Base-by-base conservation (phyloP, 1,140 invertebrate species). In the Scaptomyza graminum region DNA sequence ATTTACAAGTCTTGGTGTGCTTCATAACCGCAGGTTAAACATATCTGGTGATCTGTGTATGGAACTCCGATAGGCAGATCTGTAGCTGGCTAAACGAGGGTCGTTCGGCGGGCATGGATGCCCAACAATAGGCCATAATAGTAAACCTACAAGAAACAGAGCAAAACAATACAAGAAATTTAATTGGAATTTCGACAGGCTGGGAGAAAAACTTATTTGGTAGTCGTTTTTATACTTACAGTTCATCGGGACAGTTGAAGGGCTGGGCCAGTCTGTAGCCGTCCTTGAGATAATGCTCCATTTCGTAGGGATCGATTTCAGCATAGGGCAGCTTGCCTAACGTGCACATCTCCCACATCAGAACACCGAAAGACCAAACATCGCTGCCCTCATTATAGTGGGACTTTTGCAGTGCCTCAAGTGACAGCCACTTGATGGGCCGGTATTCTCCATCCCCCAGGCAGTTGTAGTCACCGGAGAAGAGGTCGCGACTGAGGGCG, bases 81-180 rank as follows among this genome's bases (percentile, higher is more conserved):
- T 97, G 95, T 5, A 98, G 93, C 88, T 98, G 96, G 41, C 94
- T 94, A 76, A 98, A 95, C 52, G 96, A 97, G 31, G 97, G 97
- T 71, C 97, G 94, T 81, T 98, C 97, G 79, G 97, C 95, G 4
- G 96, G 94, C 75, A 95, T 95, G 93, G 96, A 95, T 1, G 96
- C 96, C 97, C 97, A 98, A 90, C 97, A 98, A 91, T 96, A 97
- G 6, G 97, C 97, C 97, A 98, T 98, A 67, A 98, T 95, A 11
- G 96, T 96, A 92, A 97, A 98, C 90, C 96, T 97, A 91, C n/a
- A 87, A 76, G n/a, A 22, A 9, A 16, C 28, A 51, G 13, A 70
- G 34, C 54, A 18, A 55, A 52, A 15, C n/a, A 12, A 39, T 8
- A 7, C 0, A 28, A 34, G 4, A 8, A 5, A 41, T 41, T 41